These are phyloP conservation scores for Pseudochirops cupreus DNA, from an alignment of 2,797 vertebrate species.

Conservation along the genomic window DNA sequence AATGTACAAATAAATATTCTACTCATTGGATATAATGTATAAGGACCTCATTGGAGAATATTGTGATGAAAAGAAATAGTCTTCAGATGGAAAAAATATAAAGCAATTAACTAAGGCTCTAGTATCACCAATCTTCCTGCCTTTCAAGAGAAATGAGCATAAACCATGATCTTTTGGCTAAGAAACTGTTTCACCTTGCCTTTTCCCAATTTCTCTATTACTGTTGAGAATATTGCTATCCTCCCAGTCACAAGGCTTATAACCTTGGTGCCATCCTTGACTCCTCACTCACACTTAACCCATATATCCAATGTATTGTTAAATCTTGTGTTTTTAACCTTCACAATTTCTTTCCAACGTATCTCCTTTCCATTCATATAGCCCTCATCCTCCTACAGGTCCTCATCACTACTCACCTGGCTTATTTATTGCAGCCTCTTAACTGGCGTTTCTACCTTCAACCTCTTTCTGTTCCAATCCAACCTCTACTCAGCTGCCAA, in stretches of 20 bases:
- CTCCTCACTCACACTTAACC: background rate
- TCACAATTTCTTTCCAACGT: background rate
- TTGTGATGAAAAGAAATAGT: background rate
- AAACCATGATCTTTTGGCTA: background rate
- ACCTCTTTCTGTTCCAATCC: background rate
- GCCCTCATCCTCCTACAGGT: background rate
- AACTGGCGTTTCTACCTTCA: background rate
- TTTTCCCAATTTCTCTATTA: background rate
- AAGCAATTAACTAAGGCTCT: background rate
- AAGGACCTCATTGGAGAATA: background rate
- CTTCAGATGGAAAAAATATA: background rate
- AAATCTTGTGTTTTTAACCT: background rate
- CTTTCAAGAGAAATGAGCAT: background rate
- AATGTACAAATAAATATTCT: background rate
- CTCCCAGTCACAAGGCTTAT: background rate
- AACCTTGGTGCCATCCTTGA: background rate
- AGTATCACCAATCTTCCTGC: background rate
- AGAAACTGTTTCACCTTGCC: background rate
- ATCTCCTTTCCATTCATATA: background rate
- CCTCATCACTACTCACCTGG: background rate
- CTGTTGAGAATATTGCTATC: background rate
- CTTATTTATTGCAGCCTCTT: background rate
- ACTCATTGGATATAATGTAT: background rate
- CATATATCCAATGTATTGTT: background rate
- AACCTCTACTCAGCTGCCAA: background rate